Base-by-base conservation (phyloP, 1,140 invertebrate genomes). In the Drosophila oshimai region DNA sequence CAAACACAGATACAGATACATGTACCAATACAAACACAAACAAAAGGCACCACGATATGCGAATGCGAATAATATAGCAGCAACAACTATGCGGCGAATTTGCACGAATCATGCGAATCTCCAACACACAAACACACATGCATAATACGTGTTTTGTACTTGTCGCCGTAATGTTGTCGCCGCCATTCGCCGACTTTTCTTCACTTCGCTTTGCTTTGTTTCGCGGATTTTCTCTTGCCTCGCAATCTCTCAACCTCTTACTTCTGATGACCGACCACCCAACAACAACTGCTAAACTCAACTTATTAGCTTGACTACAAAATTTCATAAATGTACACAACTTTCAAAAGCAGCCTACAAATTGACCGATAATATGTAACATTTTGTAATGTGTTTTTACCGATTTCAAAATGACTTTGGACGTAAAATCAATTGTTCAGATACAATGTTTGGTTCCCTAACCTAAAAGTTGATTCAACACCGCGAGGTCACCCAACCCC, bases 41-140 rank as follows among this genome's bases (percentile, higher is more conserved):
- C 58, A 65, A 65, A 64, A 65, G 61, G 61, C 67, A 55, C 49
- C 47, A 73, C 80, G 80, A 87, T 86, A 86, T 87, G 80, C 80
- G 78, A 81, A 81, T 81, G 74, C 62, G 83, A 84, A 84, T 84
- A 84, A 87, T 73, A 87, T 81, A 88, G 72, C 81, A 72, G 53
- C 62, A 78, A 77, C 79, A 84, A 87, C 76, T 86, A 87, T 86
- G 81, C 80, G 80, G 81, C 81, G 80, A 86, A 86, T 86, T 86
- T 87, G 81, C 81, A 86, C 80, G 81, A 86, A 86, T 87, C 81
- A 86, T 86, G 80, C 80, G 80, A 86, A 81, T 86, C 72, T 81
- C 80, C 74, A 79, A 83, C 29, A 61, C 44, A 73, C 24, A 60
- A 36, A 49, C 54, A 46, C 57, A 65, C 42, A 86, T 87, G 78